These are phyloP conservation scores for Cardiocondyla obscurior DNA, from an alignment of 1,140 invertebrate species.

Conservation along the genomic window DNA sequence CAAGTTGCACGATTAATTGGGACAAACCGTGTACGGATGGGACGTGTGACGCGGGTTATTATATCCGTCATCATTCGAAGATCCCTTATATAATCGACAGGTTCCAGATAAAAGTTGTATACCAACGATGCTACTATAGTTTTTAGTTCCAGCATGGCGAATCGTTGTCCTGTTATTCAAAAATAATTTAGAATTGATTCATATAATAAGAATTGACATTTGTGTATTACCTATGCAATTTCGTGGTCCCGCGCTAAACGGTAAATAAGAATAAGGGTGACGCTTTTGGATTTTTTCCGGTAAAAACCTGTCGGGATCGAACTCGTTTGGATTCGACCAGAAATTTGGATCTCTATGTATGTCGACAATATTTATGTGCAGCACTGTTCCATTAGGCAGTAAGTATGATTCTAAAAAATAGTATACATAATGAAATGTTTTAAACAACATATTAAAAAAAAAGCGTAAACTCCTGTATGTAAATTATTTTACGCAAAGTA, in stretches of 20 bases:
- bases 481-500: neutral
- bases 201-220: neutral
- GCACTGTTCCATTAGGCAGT: neutral
- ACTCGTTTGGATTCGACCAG: constrained; percentile 90
- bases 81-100: constrained; percentile 76
- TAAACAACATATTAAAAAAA: neutral
- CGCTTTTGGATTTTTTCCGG: constrained; percentile 83
- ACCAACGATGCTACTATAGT: constrained; percentile 86
- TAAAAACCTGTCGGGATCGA: constrained; percentile 91
- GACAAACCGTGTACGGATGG: neutral
- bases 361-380: constrained; percentile 83
- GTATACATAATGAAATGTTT: neutral
- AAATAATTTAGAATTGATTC: neutral
- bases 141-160: constrained; percentile 92
- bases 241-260: constrained; percentile 90
- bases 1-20: neutral
- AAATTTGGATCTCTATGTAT: constrained; percentile 88
- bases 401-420: neutral
- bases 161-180: constrained; percentile 87
- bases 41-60: neutral
- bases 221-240: constrained; percentile 91
- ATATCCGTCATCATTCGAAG: neutral
- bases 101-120: constrained; percentile 54
- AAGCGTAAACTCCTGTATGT: too few species aligned
- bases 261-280: constrained; percentile 86